Base-by-base conservation (phyloP, 2,797 vertebrate genomes). In the Sebastes variabilis region DNA sequence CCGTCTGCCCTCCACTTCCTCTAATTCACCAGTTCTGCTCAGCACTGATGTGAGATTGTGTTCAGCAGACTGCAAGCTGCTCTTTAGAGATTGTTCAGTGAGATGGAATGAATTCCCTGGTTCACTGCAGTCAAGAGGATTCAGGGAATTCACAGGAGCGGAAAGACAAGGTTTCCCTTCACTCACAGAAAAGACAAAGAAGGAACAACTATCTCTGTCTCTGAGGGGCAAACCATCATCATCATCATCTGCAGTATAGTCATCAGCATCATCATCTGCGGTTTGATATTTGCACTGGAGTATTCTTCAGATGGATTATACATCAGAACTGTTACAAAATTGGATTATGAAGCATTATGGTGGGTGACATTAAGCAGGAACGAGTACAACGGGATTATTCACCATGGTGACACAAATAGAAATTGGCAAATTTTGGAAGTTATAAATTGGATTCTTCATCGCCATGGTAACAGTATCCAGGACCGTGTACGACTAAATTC, bases 41-140 rank as follows among this genome's bases (percentile, higher is more conserved):
- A 55, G 24, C 6, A 5, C 60, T 29, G 59, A 32, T 54, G 55
- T 27, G 29, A 54, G 74, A 55, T 49, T 38, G 72, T 73, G 66
- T 64, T 69, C 70, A 68, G 75, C 3, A 52, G 27, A 46, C 67
- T 77, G 69, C 20, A 14, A 66, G 78, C 34, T 58, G 18, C 80
- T 82, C 84, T 85, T 87, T 75, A 60, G 5, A 90, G 88, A 52
- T 56, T 85, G 88, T 20, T 89, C 89, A 83, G 74, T 85, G 77
- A 88, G n/a, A 76, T 11, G 82, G 91, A 92, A 92, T 27, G 22
- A 87, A 64, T 83, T 62, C 71, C 4, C 49, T 24, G 49, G 1
- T 49, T 68, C 66, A 22, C 60, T 75, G 65, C 71, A 13, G 55
- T 86, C 82, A 20, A n/a, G 30, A 66, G 29, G 70, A 85, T 88